Percentiles rank a stretch among this genome's conserved stretches.
These are phyloP conservation scores for Nemapogon koenigi DNA, from an alignment of 2,888 invertebrate genomes.

Conservation along the genomic window DNA sequence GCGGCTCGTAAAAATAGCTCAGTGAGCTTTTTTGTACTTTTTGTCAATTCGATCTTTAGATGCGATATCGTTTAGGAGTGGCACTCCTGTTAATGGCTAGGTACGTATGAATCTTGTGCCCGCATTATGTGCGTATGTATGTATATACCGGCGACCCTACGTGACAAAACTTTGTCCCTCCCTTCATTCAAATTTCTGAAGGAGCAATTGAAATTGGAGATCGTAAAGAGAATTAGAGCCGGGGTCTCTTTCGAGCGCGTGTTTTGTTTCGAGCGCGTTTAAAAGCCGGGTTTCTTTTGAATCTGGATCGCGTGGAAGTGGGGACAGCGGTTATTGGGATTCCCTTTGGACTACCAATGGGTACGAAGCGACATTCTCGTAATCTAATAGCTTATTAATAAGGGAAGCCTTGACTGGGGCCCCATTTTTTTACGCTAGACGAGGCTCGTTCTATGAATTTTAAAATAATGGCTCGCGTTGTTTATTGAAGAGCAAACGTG, in stretches of 20 bases:
- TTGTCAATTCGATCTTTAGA: slow-evolving; percentile 57
- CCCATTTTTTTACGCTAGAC: slow-evolving; percentile 57
- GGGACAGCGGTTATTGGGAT: slow-evolving; percentile 58
- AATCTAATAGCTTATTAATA: slow-evolving; percentile 66
- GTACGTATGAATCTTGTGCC: slow-evolving; percentile 54
- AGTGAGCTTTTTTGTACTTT: slow-evolving; percentile 36
- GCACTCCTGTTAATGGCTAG: slow-evolving; percentile 56
- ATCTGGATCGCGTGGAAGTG: slow-evolving; percentile 62
- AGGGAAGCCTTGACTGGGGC: slow-evolving; percentile 30
- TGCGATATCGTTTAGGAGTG: slow-evolving; percentile 48
- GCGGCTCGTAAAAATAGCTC: slow-evolving; percentile 52
- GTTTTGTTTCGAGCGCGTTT: slow-evolving; percentile 57
- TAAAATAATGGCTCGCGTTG: slow-evolving; percentile 41
- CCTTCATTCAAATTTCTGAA: slow-evolving; percentile 64
- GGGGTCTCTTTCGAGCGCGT: slow-evolving; percentile 54
- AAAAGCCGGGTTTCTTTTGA: slow-evolving; percentile 59
- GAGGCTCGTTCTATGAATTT: slow-evolving; percentile 25
- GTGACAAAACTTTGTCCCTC: slow-evolving; percentile 64
- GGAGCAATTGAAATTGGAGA: slow-evolving; percentile 66
- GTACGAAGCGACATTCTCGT: slow-evolving; percentile 48
- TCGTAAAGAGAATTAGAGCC: slow-evolving; percentile 64
- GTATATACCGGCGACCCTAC: slow-evolving; percentile 47
- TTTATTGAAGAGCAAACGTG: slow-evolving; percentile 30
- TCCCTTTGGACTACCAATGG: slow-evolving; percentile 61
- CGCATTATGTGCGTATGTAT: slow-evolving; percentile 44